Base-by-base conservation (phyloP, 2,888 invertebrate genomes). In the Antheraea assamensis region DNA sequence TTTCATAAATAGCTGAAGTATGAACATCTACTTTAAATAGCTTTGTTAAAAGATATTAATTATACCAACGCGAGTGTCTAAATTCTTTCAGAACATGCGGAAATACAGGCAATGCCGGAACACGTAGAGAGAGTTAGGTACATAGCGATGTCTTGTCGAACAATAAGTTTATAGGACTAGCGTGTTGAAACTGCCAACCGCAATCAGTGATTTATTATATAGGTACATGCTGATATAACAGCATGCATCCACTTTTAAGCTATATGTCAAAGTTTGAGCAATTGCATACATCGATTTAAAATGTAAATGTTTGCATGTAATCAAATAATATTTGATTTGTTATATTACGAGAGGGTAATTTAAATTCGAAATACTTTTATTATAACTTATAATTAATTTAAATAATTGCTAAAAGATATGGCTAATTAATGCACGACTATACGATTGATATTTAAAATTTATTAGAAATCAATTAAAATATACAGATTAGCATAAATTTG, bases 181-280 rank as follows among this genome's bases (percentile, higher is more conserved):
- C 85, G 77, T 82, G 83, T 81, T 75, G 84, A 85, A 86, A 88
- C 85, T 81, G 74, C 84, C 79, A 85, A 88, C 87, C 84, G 74
- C 86, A 82, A 75, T 74, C 72, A 74, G 76, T 83, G 82, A 47
- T 73, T 73, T 73, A 71, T 71, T 74, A 68, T 72, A 70, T 55
- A 70, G 21, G 42, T 30, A 24, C 21, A 71, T 31, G 55, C 17
- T 21, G 27, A 71, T 49, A 31, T 55, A 71, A 71, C 70, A 15
- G 15, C 42, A 15, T 70, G 71, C 30, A 61, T 61, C 27, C 61
- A 61, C 27, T 27, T n/a, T 52, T 21, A 52, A 52, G 52, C 21
- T 52, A n/a, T 21, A 52, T 52, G 52, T 21, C 52, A 52, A 52
- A 52, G 58, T 13, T 58, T 58, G 3, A 58, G 58, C 58, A 24